Evolutionary conservation across 2,113 vertebrate species (phyloP).

Genomic region (Gobio gobio): DNA sequence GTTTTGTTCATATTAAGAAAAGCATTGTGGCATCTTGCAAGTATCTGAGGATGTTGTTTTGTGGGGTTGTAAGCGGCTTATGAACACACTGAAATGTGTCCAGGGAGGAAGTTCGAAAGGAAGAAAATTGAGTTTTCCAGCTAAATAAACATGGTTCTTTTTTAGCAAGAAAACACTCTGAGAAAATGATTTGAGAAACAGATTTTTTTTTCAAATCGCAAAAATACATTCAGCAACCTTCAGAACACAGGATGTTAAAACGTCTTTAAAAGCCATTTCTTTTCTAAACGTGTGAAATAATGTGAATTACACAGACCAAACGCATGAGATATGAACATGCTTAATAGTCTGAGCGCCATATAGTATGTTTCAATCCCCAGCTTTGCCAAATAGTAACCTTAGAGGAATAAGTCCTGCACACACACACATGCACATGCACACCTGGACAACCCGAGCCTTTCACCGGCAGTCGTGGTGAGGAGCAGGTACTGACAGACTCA

Average conservation of each 20-base stretch:
- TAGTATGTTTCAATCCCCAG: constrained; percentile 65
- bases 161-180: neutral
- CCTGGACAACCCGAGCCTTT: constrained; percentile 76
- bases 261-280: neutral
- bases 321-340: constrained; percentile 1
- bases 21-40: neutral
- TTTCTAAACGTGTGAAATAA: neutral
- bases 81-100: constrained; percentile 29
- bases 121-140: constrained; percentile 25
- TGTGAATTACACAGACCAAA: neutral
- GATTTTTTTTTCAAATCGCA: neutral
- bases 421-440: constrained; percentile 66
- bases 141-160: constrained; percentile 24
- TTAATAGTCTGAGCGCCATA: constrained; percentile 53
- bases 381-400: constrained; percentile 71
- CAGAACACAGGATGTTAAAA: neutral
- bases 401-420: constrained; percentile 61
- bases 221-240: neutral
- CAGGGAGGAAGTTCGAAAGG: neutral
- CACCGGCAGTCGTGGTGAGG: constrained; percentile 74
- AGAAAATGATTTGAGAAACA: constrained; percentile 21
- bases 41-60: neutral
- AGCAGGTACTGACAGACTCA: constrained; percentile 77
- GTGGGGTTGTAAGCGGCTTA: neutral
- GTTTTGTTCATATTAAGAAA: constrained; percentile 3